Evolutionary conservation across 2,113 vertebrate genomes (phyloP).

Genomic region (Motacilla tschutschensis): DNA sequence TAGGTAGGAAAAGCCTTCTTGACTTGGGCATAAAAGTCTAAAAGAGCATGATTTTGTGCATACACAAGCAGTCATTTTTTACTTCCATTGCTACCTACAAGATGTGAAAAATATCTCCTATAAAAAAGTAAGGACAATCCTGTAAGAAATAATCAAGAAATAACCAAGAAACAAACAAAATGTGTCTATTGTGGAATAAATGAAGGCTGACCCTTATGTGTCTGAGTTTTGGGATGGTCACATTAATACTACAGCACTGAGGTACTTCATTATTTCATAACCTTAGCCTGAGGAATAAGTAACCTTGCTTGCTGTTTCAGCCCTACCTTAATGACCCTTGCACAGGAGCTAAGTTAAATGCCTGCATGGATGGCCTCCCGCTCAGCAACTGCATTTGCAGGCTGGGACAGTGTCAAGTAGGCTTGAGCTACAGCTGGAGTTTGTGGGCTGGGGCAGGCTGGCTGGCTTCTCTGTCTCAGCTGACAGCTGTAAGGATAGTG

Average conservation of each 20-base stretch:
- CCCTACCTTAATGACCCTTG: background rate
- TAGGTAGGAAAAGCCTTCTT: background rate
- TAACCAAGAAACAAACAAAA: too few species aligned
- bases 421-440: background rate
- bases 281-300: background rate
- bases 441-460: background rate
- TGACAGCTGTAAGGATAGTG: background rate
- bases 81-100: background rate
- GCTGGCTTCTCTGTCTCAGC: background rate
- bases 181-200: background rate
- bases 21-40: background rate
- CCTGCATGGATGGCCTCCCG: background rate
- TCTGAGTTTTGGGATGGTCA: background rate
- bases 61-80: background rate
- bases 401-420: background rate
- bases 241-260: background rate
- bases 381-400: background rate
- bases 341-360: background rate
- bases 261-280: background rate
- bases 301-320: background rate
- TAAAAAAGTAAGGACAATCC: background rate
- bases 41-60: background rate
- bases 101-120: background rate
- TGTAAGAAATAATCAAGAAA: background rate
- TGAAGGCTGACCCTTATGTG: background rate